Conservation (phyloP, 2,797 vertebrate species). For the Gallinago nigripennis region DNA sequence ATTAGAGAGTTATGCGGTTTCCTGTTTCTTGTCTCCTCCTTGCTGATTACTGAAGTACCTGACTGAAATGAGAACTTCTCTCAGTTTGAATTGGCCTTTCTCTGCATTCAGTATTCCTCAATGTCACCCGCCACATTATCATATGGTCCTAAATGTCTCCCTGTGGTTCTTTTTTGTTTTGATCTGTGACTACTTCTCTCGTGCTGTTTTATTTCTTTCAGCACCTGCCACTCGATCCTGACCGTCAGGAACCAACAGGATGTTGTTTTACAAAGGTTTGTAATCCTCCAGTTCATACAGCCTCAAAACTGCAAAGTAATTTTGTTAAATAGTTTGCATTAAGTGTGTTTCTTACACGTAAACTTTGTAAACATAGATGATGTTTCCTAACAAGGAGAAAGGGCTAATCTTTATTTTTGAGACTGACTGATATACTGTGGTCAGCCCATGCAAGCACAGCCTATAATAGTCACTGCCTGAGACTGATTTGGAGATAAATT, state of each 20-base stretch:
- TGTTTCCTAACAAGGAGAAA: neutral
- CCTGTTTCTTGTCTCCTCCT: neutral
- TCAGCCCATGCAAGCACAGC: neutral
- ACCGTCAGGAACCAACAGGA: neutral
- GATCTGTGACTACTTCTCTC: constrained; percentile 1
- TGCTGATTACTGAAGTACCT: neutral
- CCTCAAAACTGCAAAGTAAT: neutral
- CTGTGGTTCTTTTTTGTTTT: neutral
- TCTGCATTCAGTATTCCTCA: neutral
- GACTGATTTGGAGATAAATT: constrained; percentile 36
- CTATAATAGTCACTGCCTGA: neutral
- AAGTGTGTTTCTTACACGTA: rapidly evolving
- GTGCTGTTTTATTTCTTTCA: neutral
- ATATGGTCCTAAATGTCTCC: neutral
- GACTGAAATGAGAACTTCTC: neutral
- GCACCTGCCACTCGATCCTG: neutral
- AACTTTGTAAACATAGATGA: neutral
- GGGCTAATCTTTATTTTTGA: neutral
- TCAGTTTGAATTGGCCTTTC: neutral
- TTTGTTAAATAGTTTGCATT: neutral
- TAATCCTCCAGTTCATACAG: neutral
- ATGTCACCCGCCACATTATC: neutral
- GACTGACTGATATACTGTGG: neutral
- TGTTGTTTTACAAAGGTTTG: neutral
- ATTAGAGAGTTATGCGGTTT: neutral